Percentiles rank a stretch among this genome's conserved stretches.
Evolutionary conservation across 2,113 vertebrate genomes (phyloP).

Genomic region (Mastomys coucha): DNA sequence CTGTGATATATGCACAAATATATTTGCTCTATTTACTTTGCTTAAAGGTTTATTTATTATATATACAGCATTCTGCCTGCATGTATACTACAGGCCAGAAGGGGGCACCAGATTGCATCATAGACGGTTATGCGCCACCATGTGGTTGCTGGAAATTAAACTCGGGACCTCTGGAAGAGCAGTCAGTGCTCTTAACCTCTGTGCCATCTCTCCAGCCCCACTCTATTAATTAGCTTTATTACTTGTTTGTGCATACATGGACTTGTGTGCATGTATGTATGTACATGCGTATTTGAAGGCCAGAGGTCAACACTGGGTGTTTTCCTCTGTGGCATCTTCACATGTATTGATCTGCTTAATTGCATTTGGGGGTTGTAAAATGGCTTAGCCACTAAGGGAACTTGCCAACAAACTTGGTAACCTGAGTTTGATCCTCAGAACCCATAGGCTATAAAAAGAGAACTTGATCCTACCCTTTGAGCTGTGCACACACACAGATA

Average conservation of each 20-base stretch:
- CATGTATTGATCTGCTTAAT: not conserved
- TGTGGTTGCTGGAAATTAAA: no score
- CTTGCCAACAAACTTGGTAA: not conserved
- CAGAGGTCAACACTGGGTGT: not conserved
- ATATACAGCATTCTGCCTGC: no score
- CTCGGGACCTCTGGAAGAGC: no score
- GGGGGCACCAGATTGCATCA: no score
- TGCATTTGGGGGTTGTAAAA: not conserved
- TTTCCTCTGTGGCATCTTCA: no score
- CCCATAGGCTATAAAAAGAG: no score
- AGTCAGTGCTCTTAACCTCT: no score
- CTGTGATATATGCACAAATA: slow-evolving; percentile 17
- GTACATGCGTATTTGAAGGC: not conserved
- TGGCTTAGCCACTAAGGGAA: not conserved
- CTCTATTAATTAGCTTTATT: no score
- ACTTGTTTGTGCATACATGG: not conserved
- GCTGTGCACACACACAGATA: not conserved
- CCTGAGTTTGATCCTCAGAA: not conserved
- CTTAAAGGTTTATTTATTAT: no score
- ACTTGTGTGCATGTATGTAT: not conserved
- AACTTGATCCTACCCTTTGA: not conserved
- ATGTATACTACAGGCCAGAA: no score
- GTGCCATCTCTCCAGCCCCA: no score
- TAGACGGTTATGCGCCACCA: no score
- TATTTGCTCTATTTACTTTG: not conserved